Evolutionary conservation across 1,140 invertebrate genomes (phyloP).

Genomic region (Neodiprion pinetum): DNA sequence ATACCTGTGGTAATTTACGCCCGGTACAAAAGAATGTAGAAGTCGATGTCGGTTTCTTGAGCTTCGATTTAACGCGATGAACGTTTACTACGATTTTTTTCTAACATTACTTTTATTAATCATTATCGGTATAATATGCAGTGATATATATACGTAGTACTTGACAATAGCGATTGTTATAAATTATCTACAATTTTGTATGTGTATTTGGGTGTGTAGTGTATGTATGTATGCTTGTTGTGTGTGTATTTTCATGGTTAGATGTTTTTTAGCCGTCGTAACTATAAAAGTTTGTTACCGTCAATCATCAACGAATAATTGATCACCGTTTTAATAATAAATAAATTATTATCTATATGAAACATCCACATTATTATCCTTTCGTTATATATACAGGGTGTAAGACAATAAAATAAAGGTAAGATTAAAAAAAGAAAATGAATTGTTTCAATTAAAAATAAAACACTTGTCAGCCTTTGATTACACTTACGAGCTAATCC

Average conservation of each 20-base stretch:
- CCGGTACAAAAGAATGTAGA: too few species aligned
- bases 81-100: slow-evolving; percentile 30
- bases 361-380: slow-evolving; percentile 45
- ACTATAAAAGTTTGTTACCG: neutral
- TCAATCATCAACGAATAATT: slow-evolving; percentile 6
- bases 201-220: slow-evolving; percentile 30
- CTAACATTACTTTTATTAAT: slow-evolving; percentile 60
- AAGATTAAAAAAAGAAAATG: slow-evolving; percentile 23
- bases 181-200: slow-evolving; percentile 57
- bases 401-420: slow-evolving; percentile 15
- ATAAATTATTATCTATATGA: slow-evolving; percentile 58
- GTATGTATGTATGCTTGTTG: slow-evolving; percentile 28
- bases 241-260: slow-evolving; percentile 21
- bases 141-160: slow-evolving; percentile 53
- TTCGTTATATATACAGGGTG: slow-evolving; percentile 52
- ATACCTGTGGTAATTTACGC: too few species aligned
- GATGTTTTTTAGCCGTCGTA: slow-evolving; percentile 16
- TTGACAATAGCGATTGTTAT: slow-evolving; percentile 59
- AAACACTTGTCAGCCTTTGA: slow-evolving; percentile 47
- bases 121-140: slow-evolving; percentile 58
- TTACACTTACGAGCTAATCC: slow-evolving; percentile 36
- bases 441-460: slow-evolving; percentile 34
- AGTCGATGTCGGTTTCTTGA: too few species aligned
- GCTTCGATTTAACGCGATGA: too few species aligned
- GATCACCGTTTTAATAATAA: slow-evolving; percentile 45